A percentile compares a stretch with the other conserved stretches of the same genome.
Conservation (phyloP, 2,888 invertebrate species). For the Metallyticus violacea region DNA sequence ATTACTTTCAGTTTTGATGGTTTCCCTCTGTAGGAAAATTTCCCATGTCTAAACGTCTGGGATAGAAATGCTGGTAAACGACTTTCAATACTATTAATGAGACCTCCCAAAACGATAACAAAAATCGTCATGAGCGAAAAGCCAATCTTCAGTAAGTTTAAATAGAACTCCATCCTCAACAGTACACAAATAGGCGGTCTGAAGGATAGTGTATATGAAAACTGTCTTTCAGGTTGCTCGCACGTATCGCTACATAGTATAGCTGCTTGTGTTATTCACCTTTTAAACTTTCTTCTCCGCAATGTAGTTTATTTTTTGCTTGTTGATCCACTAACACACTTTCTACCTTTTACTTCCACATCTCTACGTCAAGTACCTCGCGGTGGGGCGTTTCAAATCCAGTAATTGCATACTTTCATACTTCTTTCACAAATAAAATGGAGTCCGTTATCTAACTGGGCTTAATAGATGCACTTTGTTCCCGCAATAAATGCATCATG, state of each 20-base stretch:
- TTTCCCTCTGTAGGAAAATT: constrained; percentile 58
- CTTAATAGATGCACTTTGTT: background rate
- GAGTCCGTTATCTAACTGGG: background rate
- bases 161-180: constrained; percentile 20
- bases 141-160: constrained; percentile 41
- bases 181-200: background rate
- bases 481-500: background rate
- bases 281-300: background rate
- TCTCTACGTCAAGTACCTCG: background rate
- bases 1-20: constrained; percentile 42
- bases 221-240: background rate
- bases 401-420: background rate
- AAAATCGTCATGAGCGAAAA: constrained; percentile 38
- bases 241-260: background rate
- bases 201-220: background rate
- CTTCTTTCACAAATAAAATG: background rate
- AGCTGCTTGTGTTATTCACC: background rate
- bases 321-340: background rate
- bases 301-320: background rate
- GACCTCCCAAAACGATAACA: constrained; percentile 55
- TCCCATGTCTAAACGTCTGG: constrained; percentile 70
- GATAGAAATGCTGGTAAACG: constrained; percentile 63
- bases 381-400: background rate
- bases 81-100: constrained; percentile 64
- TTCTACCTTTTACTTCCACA: background rate